Evolutionary conservation across 2,113 vertebrate genomes (phyloP).

Genomic region (Mus spicilegus): DNA sequence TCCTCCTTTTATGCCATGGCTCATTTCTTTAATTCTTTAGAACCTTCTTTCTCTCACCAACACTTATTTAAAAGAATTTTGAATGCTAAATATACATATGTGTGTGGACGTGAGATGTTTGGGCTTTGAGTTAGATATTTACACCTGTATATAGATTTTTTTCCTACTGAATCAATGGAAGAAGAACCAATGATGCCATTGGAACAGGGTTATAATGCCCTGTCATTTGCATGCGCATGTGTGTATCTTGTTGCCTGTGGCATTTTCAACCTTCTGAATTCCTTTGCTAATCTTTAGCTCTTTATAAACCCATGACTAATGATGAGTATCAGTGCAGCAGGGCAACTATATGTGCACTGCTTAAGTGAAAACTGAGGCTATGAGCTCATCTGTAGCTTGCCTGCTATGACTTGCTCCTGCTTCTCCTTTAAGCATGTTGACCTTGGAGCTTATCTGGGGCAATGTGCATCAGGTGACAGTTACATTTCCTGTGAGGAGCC

Average conservation of each 20-base stretch:
- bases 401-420: not conserved
- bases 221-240: not conserved
- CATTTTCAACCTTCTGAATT: not conserved
- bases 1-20: not conserved
- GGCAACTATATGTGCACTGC: not conserved
- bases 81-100: not conserved
- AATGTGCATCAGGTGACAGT: not conserved
- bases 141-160: not conserved
- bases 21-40: not conserved
- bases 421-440: not conserved
- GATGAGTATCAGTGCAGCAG: not conserved
- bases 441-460: not conserved
- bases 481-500: not conserved
- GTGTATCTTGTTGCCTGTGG: not conserved
- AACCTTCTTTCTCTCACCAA: not conserved
- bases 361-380: not conserved
- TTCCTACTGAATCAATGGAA: not conserved
- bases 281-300: constrained; percentile 11
- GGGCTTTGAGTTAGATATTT: not conserved
- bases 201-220: not conserved
- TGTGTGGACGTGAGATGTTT: not conserved
- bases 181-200: not conserved
- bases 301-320: not conserved
- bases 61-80: not conserved
- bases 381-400: not conserved